These are phyloP conservation scores for Fragum sueziense DNA, from an alignment of 2,888 invertebrate genomes.

Conservation along the genomic window DNA sequence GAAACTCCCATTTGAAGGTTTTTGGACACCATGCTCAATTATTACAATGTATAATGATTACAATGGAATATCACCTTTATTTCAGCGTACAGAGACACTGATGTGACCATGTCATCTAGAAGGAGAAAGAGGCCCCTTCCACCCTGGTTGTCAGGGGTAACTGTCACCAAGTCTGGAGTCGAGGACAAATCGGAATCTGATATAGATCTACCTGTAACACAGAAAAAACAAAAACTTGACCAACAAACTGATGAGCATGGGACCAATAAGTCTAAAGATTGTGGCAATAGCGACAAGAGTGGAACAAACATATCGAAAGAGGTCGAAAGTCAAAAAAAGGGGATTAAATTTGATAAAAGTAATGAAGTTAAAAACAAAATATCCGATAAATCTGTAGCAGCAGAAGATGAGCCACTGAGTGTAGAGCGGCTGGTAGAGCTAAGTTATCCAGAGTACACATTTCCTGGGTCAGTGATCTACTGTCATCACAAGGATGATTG, in stretches of 20 bases:
- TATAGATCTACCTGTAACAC: neutral
- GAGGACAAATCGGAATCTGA: neutral
- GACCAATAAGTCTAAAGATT: too few relatives aligned
- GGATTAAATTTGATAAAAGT: neutral
- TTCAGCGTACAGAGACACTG: neutral
- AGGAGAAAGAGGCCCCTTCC: conserved; percentile 45
- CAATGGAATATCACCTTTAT: neutral
- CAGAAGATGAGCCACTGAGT: conserved; percentile 9
- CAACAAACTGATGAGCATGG: neutral
- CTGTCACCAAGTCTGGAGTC: neutral
- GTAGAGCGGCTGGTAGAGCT: conserved; percentile 57
- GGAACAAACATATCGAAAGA: too few relatives aligned
- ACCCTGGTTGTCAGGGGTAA: conserved; percentile 53
- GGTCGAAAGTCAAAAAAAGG: neutral
- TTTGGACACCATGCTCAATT: neutral
- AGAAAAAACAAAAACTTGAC: neutral
- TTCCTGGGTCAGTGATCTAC: conserved; percentile 67
- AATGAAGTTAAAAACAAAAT: neutral
- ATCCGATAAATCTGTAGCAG: neutral
- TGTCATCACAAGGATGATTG: conserved; percentile 69
- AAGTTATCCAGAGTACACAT: conserved; percentile 63
- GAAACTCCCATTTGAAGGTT: too few relatives aligned
- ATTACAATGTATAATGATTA: neutral
- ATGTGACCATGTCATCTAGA: conserved; percentile 35
- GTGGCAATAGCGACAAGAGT: too few relatives aligned